Conservation (phyloP, 2,888 invertebrate species). For the Herminia tarsipennalis region DNA sequence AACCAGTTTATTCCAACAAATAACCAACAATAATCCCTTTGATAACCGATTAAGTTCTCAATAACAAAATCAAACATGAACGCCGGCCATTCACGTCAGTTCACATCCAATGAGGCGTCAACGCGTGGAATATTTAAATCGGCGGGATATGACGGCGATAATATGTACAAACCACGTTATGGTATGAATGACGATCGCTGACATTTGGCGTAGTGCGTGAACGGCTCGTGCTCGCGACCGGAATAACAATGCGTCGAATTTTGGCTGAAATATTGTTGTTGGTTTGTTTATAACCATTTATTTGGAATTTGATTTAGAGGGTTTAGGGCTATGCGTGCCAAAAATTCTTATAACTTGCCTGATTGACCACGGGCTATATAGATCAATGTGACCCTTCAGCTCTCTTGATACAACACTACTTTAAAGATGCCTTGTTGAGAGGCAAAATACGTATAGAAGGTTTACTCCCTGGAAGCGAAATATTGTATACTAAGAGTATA, state of each 20-base stretch:
- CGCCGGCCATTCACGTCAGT: constrained; percentile 29
- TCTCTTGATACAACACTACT: too few species aligned
- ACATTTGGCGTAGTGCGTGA: constrained; percentile 40
- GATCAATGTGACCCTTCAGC: too few species aligned
- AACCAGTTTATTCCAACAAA: too few species aligned
- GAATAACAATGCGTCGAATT: constrained; percentile 29
- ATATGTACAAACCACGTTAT: constrained; percentile 31
- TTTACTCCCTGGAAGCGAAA: too few species aligned
- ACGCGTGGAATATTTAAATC: constrained; percentile 41
- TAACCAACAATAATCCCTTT: constrained; percentile 14
- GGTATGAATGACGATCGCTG: constrained; percentile 33
- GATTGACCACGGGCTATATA: too few species aligned
- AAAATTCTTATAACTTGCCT: too few species aligned
- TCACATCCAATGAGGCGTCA: constrained; percentile 39
- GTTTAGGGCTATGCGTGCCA: too few species aligned
- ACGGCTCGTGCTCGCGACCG: constrained; percentile 12
- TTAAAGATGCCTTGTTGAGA: too few species aligned
- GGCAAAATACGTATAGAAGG: too few species aligned
- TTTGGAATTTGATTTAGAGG: constrained; percentile 1
- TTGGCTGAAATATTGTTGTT: constrained; percentile 1
- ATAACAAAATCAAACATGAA: constrained; percentile 36
- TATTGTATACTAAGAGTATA: too few species aligned
- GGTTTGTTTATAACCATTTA: background rate
- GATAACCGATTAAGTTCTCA: constrained; percentile 42
- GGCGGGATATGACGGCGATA: constrained; percentile 20